A percentile compares a stretch with the other conserved stretches of the same genome.
Conservation (phyloP, 2,113 vertebrate genomes). For the Dermatemys mawii region DNA sequence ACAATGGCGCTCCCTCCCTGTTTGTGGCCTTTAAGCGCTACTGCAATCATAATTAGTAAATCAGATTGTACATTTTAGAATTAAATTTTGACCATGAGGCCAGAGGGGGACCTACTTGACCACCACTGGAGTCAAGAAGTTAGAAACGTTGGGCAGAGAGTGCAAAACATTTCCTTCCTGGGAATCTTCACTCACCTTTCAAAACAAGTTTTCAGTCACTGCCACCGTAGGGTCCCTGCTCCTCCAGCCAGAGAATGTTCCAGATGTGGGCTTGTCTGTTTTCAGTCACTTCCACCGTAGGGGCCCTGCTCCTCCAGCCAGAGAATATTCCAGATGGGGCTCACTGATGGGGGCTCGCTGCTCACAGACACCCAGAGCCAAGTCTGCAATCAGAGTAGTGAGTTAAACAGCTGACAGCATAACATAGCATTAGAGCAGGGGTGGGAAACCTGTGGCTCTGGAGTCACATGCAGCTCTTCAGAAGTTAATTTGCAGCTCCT, state of each 20-base stretch:
- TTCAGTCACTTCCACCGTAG: background rate
- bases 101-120: background rate
- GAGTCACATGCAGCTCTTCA: too few species aligned
- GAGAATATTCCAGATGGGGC: background rate
- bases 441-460: too few species aligned
- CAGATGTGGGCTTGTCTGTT: background rate
- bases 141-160: background rate
- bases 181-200: background rate
- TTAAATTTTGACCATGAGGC: background rate
- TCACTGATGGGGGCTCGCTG: background rate
- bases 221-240: too few species aligned
- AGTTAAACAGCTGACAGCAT: background rate
- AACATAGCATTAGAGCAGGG: background rate
- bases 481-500: too few species aligned
- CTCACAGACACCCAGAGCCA: background rate
- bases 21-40: background rate
- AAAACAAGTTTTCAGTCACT: background rate
- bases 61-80: background rate
- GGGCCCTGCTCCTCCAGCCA: too few species aligned
- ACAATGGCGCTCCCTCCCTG: background rate
- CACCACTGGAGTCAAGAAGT: background rate
- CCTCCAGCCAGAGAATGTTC: rapidly evolving
- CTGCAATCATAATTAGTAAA: background rate
- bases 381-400: background rate
- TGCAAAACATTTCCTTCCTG: background rate